Conservation (phyloP, 2,888 invertebrate species). For the Drosophila seclusa region DNA sequence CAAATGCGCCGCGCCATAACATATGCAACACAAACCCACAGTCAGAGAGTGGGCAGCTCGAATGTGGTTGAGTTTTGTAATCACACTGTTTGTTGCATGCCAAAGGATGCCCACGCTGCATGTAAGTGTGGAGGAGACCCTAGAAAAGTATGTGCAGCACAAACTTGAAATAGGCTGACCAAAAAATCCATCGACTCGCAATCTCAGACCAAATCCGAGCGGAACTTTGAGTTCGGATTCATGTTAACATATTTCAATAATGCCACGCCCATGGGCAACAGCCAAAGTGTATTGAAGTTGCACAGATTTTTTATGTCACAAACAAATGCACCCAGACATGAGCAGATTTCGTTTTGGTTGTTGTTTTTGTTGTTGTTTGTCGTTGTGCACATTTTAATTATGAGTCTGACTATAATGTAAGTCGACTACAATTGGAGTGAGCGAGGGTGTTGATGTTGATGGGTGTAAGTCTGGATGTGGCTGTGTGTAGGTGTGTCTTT, state of each 20-base stretch:
- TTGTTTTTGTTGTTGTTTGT: constrained; percentile 4
- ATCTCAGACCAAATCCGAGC: constrained; percentile 14
- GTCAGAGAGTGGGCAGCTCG: constrained; percentile 11
- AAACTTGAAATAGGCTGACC: constrained; percentile 51
- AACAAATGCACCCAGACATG: constrained; percentile 37
- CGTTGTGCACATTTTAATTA: constrained; percentile 64
- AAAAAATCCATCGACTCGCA: constrained; percentile 30
- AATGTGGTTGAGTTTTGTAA: constrained; percentile 14
- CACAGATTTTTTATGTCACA: constrained; percentile 21
- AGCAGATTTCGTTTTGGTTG: constrained; percentile 1
- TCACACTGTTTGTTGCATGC: constrained; percentile 31
- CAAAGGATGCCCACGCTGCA: constrained; percentile 11
- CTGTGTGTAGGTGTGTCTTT: constrained; percentile 11
- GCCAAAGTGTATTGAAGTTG: constrained; percentile 29
- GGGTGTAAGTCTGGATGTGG: background rate
- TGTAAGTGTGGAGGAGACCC: constrained; percentile 1
- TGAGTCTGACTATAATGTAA: constrained; percentile 49
- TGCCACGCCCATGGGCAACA: constrained; percentile 25
- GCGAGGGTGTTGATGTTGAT: constrained; percentile 8
- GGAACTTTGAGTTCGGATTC: constrained; percentile 10
- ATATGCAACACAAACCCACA: constrained; percentile 46
- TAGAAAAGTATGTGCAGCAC: constrained; percentile 6
- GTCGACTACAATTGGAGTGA: constrained; percentile 7
- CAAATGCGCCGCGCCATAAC: constrained; percentile 54
- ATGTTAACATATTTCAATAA: constrained; percentile 18